Conservation (phyloP, 1,140 invertebrate genomes). For the Mamestra configurata region DNA sequence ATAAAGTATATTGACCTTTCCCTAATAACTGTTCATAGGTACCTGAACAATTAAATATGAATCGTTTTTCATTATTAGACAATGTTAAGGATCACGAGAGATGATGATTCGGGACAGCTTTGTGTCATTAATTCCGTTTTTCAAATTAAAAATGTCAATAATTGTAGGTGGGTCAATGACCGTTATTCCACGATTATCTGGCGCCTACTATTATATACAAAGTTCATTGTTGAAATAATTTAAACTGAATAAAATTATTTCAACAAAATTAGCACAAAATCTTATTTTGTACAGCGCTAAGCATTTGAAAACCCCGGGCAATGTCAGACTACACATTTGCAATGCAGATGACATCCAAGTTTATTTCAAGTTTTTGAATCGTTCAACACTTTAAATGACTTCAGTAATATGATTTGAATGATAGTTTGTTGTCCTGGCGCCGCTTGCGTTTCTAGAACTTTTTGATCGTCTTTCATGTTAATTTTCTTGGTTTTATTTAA, state of each 20-base stretch:
- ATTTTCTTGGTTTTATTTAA: slow-evolving; percentile 20
- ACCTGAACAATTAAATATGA: too few relatives aligned
- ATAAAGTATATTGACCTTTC: too few relatives aligned
- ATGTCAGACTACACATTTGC: slow-evolving; percentile 28
- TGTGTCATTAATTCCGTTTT: too few relatives aligned
- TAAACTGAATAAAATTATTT: background rate
- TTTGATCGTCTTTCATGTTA: slow-evolving; percentile 37
- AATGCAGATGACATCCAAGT: slow-evolving; percentile 16
- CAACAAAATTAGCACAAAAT: background rate
- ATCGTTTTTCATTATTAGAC: too few relatives aligned
- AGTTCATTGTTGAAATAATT: background rate
- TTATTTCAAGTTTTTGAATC: slow-evolving; percentile 40
- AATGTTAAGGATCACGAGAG: too few relatives aligned
- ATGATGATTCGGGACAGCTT: too few relatives aligned
- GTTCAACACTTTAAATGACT: slow-evolving; percentile 39
- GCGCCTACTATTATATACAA: too few relatives aligned
- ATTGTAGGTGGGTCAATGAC: too few relatives aligned
- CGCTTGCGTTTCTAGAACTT: slow-evolving; percentile 22
- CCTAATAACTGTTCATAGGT: too few relatives aligned
- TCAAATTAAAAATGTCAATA: too few relatives aligned
- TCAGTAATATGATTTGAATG: slow-evolving; percentile 43
- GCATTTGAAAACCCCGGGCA: background rate
- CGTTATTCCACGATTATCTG: too few relatives aligned
- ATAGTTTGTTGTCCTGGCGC: slow-evolving; percentile 36
- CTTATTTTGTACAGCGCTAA: slow-evolving; percentile 12